These are phyloP conservation scores for Drosophila ohnishii DNA, from an alignment of 1,140 invertebrate genomes.

Conservation along the genomic window DNA sequence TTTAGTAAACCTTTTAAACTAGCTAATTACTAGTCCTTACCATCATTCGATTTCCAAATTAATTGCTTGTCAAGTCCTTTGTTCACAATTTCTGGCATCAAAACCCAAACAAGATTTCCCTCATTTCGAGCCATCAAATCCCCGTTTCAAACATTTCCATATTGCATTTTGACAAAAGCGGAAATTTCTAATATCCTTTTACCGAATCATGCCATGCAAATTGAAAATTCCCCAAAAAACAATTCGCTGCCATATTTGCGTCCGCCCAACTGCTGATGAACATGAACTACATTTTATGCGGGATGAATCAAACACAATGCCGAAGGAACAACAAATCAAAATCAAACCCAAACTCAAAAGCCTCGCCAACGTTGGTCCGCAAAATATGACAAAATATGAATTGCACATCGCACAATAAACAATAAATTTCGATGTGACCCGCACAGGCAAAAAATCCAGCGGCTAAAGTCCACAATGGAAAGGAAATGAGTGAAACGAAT, in stretches of 20 bases:
- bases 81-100: neutral
- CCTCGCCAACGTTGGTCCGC: conserved; percentile 27
- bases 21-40: neutral
- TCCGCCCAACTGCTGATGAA: conserved; percentile 44
- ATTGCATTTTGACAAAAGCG: conserved; percentile 34
- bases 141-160: conserved; percentile 31
- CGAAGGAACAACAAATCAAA: conserved; percentile 60
- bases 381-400: conserved; percentile 75
- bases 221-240: conserved; percentile 57
- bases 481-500: conserved; percentile 24
- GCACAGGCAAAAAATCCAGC: conserved; percentile 39
- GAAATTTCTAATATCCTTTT: conserved; percentile 39
- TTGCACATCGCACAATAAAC: conserved; percentile 70
- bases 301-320: conserved; percentile 36
- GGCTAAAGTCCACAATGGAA: conserved; percentile 16
- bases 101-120: neutral
- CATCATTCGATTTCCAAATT: neutral
- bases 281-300: conserved; percentile 70
- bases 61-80: neutral
- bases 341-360: conserved; percentile 50
- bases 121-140: conserved; percentile 13
- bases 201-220: conserved; percentile 31
- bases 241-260: conserved; percentile 42
- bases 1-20: no score
- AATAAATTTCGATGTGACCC: conserved; percentile 70